phyloP scores from a whole-genome alignment of 2,113 vertebrate genomes.

The Anhinga anhinga region DNA sequence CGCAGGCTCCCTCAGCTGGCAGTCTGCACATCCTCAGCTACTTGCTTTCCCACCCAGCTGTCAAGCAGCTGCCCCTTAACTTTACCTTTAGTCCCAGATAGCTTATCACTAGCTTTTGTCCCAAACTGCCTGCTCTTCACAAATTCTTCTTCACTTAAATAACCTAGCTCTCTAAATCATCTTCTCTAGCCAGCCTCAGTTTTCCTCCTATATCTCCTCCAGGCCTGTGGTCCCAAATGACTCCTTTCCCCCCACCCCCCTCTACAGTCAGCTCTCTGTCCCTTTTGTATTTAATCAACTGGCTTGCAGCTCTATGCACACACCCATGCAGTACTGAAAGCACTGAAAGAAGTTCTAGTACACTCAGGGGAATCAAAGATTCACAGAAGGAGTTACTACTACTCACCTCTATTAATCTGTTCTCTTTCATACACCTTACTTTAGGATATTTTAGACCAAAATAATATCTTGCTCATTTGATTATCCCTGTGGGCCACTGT shows the following conservation, averaged over 20 bases:
- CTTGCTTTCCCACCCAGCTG: background rate
- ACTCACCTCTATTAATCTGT: background rate
- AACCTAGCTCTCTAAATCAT: background rate
- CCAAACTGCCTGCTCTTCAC: background rate
- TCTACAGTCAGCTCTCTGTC: background rate
- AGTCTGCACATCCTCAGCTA: background rate
- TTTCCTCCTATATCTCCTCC: background rate
- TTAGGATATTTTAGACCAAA: background rate
- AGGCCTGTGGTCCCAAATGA: background rate
- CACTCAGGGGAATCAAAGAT: background rate
- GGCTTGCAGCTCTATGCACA: background rate
- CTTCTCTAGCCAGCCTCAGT: background rate
- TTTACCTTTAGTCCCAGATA: background rate
- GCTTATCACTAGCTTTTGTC: background rate
- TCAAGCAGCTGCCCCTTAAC: background rate
- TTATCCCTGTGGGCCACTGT: background rate
- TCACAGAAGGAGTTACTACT: background rate
- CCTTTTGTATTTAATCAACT: background rate
- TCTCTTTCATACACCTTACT: background rate
- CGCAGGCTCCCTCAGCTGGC: background rate
- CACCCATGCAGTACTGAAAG: background rate
- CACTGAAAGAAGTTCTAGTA: background rate
- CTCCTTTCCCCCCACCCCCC: fast-evolving
- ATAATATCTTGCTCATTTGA: background rate
- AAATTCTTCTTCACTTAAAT: background rate